phyloP scores from a whole-genome alignment of 2,113 vertebrate genomes.

The Garra rufa region DNA sequence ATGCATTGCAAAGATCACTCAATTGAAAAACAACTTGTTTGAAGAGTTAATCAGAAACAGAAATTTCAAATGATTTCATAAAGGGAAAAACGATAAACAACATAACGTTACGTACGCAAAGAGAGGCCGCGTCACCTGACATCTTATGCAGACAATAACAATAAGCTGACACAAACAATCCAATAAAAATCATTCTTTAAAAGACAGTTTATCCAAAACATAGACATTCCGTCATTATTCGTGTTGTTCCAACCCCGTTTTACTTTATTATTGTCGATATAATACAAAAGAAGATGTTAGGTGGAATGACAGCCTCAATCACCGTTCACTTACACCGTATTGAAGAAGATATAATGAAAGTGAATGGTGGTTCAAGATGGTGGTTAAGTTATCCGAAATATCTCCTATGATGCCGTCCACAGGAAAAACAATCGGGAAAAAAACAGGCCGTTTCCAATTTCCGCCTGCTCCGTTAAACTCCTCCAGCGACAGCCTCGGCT shows the following conservation, averaged over 20 bases:
- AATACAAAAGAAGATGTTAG: neutral
- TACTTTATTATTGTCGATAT: neutral
- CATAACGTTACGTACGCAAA: neutral
- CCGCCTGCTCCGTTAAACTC: slow-evolving; percentile 16
- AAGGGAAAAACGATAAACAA: neutral
- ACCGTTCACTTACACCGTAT: neutral
- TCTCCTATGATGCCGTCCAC: neutral
- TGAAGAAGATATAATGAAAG: neutral
- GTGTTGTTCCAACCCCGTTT: neutral
- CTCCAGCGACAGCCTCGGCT: slow-evolving; percentile 8
- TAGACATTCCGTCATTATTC: neutral
- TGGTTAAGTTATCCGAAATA: neutral
- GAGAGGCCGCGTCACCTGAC: neutral
- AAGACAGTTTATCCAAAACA: neutral
- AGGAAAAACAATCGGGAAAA: neutral
- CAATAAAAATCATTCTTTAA: neutral
- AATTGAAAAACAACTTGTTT: neutral
- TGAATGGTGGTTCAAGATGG: neutral
- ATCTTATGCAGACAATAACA: neutral
- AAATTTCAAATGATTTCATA: neutral
- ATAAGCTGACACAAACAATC: neutral
- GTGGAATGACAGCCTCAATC: neutral
- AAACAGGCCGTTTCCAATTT: slow-evolving; percentile 8
- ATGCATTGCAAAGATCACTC: neutral
- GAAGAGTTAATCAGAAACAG: no score